Evolutionary conservation across 2,113 vertebrate species (phyloP).

Genomic region (Rattus rattus): DNA sequence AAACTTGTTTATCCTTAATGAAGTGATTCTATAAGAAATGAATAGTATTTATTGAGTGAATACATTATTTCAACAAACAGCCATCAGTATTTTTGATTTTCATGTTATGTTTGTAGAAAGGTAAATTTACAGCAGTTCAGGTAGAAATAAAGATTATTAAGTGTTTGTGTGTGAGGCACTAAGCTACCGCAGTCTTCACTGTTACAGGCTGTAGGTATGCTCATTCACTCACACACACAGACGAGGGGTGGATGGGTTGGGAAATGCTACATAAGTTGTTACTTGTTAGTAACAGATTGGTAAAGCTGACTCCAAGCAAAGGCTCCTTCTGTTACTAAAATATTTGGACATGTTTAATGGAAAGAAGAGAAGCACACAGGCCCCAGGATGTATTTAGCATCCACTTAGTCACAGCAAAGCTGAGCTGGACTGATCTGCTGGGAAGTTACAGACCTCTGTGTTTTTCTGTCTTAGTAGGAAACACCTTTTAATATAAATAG

Average conservation of each 20-base stretch:
- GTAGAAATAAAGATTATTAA: background rate
- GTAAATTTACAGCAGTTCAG: background rate
- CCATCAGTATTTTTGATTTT: background rate
- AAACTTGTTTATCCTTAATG: background rate
- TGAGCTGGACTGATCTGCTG: background rate
- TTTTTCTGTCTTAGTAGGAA: background rate
- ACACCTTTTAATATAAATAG: background rate
- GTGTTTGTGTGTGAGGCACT: background rate
- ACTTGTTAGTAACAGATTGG: background rate
- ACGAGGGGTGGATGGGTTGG: background rate
- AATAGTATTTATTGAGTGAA: conserved; percentile 38
- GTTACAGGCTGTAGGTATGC: background rate
- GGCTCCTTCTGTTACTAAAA: background rate
- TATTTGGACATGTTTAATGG: background rate
- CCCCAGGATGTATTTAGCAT: background rate
- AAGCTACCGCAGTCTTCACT: background rate
- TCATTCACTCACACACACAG: background rate
- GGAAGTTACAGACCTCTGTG: background rate
- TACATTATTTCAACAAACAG: conserved; percentile 3
- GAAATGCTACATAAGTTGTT: background rate
- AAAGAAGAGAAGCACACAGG: background rate
- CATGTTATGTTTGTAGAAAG: background rate
- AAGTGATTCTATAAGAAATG: background rate
- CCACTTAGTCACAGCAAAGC: background rate
- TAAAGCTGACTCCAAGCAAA: background rate